Conservation (phyloP, 2,113 vertebrate genomes). For the Ellobius talpinus region DNA sequence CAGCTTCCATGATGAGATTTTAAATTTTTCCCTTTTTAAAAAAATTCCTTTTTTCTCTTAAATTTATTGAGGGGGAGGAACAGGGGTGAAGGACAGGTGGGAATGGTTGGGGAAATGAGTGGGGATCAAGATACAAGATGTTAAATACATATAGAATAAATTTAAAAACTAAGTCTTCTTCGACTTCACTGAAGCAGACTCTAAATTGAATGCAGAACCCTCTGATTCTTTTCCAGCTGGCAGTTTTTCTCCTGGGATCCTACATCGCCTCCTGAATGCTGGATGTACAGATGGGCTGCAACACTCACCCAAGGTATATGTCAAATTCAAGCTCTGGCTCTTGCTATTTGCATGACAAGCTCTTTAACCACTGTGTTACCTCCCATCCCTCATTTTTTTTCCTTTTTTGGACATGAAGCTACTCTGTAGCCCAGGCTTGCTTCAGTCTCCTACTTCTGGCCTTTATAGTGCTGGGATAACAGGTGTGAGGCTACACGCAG, state of each 20-base stretch:
- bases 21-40: background rate
- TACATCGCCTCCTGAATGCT: background rate
- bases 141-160: background rate
- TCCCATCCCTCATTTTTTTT: background rate
- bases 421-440: background rate
- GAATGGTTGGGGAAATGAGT: background rate
- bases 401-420: background rate
- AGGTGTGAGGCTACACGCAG: background rate
- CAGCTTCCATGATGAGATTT: background rate
- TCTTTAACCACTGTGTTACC: background rate
- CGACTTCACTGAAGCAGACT: background rate
- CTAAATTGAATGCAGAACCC: too few relatives aligned
- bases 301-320: background rate
- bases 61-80: background rate
- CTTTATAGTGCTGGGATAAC: background rate
- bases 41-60: background rate
- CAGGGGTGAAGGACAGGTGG: background rate
- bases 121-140: background rate
- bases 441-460: background rate
- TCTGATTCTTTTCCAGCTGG: background rate
- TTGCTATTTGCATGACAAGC: background rate
- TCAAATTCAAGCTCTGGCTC: background rate
- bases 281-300: background rate
- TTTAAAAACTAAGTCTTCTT: background rate
- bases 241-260: background rate